A percentile compares a stretch with the other conserved stretches of the same genome.
Evolutionary conservation across 2,113 vertebrate species (phyloP).

Genomic region (Bolborhynchus lineola): DNA sequence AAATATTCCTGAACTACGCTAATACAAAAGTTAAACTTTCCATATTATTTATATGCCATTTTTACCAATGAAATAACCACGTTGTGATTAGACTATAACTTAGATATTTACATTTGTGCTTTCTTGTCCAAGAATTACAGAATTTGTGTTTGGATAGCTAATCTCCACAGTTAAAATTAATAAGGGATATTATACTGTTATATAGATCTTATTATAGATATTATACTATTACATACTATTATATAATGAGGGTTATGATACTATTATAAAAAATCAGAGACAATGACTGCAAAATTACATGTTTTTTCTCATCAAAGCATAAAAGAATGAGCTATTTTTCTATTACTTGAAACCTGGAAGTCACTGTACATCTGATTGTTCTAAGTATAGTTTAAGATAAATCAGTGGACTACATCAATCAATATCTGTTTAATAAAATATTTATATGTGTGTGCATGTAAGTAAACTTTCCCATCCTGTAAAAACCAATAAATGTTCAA

Average conservation of each 20-base stretch:
- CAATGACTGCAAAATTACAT: neutral
- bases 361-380: neutral
- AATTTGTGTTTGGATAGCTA: neutral
- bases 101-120: neutral
- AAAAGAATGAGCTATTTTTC: neutral
- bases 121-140: neutral
- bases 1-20: neutral
- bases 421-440: neutral
- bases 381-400: neutral
- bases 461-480: neutral
- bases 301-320: neutral
- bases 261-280: neutral
- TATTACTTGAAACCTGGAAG: neutral
- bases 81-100: neutral
- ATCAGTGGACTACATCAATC: neutral
- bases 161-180: neutral
- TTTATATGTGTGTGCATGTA: neutral
- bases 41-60: neutral
- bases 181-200: neutral
- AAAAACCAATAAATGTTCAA: conserved; percentile 1
- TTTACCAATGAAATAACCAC: neutral
- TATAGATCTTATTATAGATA: no score
- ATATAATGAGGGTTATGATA: no score
- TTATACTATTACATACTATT: no score
- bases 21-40: neutral